Conservation (phyloP, 1,140 invertebrate genomes). For the Colletes gigas region DNA sequence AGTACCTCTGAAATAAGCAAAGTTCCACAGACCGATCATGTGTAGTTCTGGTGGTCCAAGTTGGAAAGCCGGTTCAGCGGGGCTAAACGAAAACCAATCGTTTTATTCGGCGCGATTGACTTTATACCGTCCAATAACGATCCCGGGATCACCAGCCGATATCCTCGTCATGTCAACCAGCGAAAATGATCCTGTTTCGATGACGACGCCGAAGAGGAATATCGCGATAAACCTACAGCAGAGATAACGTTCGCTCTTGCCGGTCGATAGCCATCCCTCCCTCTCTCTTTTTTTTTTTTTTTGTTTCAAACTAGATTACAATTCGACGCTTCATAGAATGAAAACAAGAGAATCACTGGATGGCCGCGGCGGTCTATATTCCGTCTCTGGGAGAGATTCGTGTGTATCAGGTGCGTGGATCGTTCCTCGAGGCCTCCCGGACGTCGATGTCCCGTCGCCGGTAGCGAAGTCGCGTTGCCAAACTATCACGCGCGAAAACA, state of each 20-base stretch:
- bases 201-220: slow-evolving; percentile 43
- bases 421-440: not conserved
- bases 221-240: slow-evolving; percentile 47
- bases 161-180: slow-evolving; percentile 46
- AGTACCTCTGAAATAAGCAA: slow-evolving; percentile 48
- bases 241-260: slow-evolving; percentile 48
- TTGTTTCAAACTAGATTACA: slow-evolving; percentile 36
- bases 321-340: slow-evolving; percentile 41
- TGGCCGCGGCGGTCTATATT: not conserved
- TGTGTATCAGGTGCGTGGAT: too few species aligned
- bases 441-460: not conserved
- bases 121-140: slow-evolving; percentile 43
- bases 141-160: slow-evolving; percentile 39
- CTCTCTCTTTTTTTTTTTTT: not conserved
- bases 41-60: slow-evolving; percentile 23
- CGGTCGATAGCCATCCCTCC: slow-evolving; percentile 11
- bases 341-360: slow-evolving; percentile 10
- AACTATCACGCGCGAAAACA: not conserved
- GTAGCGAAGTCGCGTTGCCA: not conserved
- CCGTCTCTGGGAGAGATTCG: not conserved
- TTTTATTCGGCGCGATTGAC: slow-evolving; percentile 37
- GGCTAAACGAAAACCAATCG: slow-evolving; percentile 42
- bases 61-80: not conserved
- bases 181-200: slow-evolving; percentile 49
- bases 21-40: slow-evolving; percentile 50